phyloP scores from a whole-genome alignment of 2,113 vertebrate genomes.

The Salminus brasiliensis region DNA sequence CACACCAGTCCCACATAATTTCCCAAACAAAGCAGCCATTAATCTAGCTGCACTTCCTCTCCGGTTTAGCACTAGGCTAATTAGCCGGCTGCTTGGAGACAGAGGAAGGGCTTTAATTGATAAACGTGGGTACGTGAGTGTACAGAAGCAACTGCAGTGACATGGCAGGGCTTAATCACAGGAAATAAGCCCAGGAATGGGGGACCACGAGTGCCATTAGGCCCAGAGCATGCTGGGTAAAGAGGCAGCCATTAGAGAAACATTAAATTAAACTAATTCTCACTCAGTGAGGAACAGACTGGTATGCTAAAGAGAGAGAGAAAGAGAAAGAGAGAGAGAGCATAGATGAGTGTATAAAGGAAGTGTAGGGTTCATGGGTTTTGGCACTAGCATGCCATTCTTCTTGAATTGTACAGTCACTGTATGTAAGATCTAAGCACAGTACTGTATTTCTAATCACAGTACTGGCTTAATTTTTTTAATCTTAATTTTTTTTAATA shows the following conservation, averaged over 20 bases:
- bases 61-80: slow-evolving; percentile 32
- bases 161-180: slow-evolving; percentile 51
- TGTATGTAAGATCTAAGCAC: no score
- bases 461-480: no score
- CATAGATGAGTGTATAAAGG: not conserved
- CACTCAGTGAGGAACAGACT: slow-evolving; percentile 20
- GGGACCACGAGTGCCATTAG: slow-evolving; percentile 47
- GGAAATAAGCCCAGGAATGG: slow-evolving; percentile 50
- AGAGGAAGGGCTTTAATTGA: slow-evolving; percentile 47
- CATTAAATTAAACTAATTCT: slow-evolving; percentile 54
- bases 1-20: slow-evolving; percentile 27
- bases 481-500: no score
- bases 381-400: no score
- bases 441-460: no score
- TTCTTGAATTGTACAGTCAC: no score
- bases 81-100: slow-evolving; percentile 40
- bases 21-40: slow-evolving; percentile 32
- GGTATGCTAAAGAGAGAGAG: not conserved
- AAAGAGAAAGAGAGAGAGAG: not conserved
- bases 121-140: slow-evolving; percentile 39
- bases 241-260: slow-evolving; percentile 50
- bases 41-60: slow-evolving; percentile 38
- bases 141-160: slow-evolving; percentile 37
- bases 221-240: slow-evolving; percentile 48
- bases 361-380: slow-evolving; percentile 1